These are phyloP conservation scores for Mesoclemmys tuberculata DNA, from an alignment of 2,113 vertebrate genomes.

Conservation along the genomic window DNA sequence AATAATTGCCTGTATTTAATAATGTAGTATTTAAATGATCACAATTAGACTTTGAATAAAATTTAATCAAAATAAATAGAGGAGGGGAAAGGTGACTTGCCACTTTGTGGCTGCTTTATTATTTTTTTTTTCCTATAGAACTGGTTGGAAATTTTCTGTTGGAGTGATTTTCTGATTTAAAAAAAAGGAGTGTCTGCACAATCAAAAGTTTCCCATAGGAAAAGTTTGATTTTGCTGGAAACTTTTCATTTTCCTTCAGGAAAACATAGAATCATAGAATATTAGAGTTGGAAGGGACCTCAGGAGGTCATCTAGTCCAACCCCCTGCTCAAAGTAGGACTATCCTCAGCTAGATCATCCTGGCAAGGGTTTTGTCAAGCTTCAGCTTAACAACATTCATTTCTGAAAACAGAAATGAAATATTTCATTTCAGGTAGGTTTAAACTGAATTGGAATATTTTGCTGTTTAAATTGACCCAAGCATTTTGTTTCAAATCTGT, in stretches of 20 bases:
- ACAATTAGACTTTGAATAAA: background rate
- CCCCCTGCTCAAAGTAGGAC: too few relatives aligned
- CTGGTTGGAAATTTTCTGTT: background rate
- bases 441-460: background rate
- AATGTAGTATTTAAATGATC: background rate
- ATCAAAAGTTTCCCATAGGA: too few relatives aligned
- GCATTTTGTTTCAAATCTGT: background rate
- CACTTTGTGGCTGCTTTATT: background rate
- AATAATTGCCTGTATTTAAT: background rate
- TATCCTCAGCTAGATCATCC: too few relatives aligned
- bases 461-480: rapidly evolving
- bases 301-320: too few relatives aligned
- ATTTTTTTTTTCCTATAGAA: background rate
- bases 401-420: background rate
- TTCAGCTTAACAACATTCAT: too few relatives aligned
- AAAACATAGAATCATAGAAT: too few relatives aligned
- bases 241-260: background rate
- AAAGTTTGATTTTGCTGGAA: background rate
- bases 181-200: background rate
- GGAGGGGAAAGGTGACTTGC: background rate
- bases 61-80: background rate
- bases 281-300: too few relatives aligned
- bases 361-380: too few relatives aligned
- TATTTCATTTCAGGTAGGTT: background rate
- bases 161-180: background rate